Base-by-base conservation (phyloP, 2,888 invertebrate species). In the Polylopha cassiicola region DNA sequence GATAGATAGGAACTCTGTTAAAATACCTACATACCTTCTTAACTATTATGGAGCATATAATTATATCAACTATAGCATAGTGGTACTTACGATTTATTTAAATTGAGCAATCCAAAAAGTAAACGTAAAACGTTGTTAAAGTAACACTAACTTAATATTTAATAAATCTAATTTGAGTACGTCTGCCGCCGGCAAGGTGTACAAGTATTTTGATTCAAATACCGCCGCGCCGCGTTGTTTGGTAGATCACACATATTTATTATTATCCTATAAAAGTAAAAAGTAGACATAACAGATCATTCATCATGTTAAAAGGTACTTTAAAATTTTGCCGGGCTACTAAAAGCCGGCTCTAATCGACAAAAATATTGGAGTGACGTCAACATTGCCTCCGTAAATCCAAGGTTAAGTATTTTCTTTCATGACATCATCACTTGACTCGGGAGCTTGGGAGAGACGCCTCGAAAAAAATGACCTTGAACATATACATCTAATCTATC, bases 291-390 rank as follows among this genome's bases (percentile, higher is more conserved):
- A 7, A 15, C 3, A 3, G 1, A 0, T 13, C 14, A n/a, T 5
- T 27, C 10, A 17, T 6, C 14, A 3, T 20, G 9, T 16, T 13
- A 11, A 1, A 3, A n/a, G 16, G 4, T 34, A n/a, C 9, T 37
- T 43, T 60, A 50, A n/a, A 46, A 61, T 43, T 60, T 42, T 27
- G 48, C 43, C 44, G 58, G 31, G 4, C 56, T 38, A 24, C 24
- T 29, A 2, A 21, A 30, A 38, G 45, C 50, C 46, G 46, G 61
- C 55, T 58, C 61, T 62, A 73, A 70, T 69, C 64, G 61, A 71
- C 75, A 41, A 70, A 76, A 77, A 77, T 77, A 77, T 53, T 51
- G 44, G 3, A 39, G 37, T 77, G 72, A 75, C 73, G 77, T 73
- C 67, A 75, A n/a, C 48, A 26, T 42, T 46, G 49, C 53, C 58